Base-by-base conservation (phyloP, 2,113 vertebrate genomes). In the Ramphastos sulfuratus region DNA sequence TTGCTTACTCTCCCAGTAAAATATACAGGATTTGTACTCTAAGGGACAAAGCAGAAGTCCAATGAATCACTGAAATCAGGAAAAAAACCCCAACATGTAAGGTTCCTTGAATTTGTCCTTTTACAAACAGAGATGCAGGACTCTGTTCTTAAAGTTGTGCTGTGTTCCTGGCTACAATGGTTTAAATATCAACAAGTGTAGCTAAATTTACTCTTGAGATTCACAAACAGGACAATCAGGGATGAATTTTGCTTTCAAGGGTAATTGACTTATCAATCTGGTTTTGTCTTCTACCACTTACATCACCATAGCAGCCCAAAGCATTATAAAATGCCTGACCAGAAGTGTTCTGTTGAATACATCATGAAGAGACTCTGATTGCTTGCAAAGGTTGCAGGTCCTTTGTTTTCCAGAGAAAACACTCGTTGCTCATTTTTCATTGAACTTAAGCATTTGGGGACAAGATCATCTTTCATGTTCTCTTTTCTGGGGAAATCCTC, bases 51-150 rank as follows among this genome's bases (percentile, higher is more conserved):
- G 25, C 89, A 85, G 64, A 87, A 93, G 84, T 89, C 79, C 91
- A 91, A 91, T 94, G 79, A 94, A 88, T 96, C 92, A 93, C 92
- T 81, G 76, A 86, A 92, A 93, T 84, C 42, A 65, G 69, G 56
- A 52, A 80, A 92, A 93, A 93, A 84, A 52, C 6, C 50, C 50
- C 50, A 52, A 19, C 24, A 48, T 64, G 73, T 54, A 56, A 87
- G 18, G 61, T 71, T 87, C 82, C 89, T 87, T 42, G 82, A 85
- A 82, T 76, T 89, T 81, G 76, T 77, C 69, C 73, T 96, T 91
- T 85, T 37, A 28, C 8, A 39, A 54, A 33, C 35, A 79, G 28
- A 89, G 42, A 48, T 64, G 37, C 56, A 48, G 60, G 48, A n/a
- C 10, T 58, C 42, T 24, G 56, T 54, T 92, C 42, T 42, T 52